Conservation (phyloP, 2,113 vertebrate genomes). For the Telmatochromis brachygnathus region DNA sequence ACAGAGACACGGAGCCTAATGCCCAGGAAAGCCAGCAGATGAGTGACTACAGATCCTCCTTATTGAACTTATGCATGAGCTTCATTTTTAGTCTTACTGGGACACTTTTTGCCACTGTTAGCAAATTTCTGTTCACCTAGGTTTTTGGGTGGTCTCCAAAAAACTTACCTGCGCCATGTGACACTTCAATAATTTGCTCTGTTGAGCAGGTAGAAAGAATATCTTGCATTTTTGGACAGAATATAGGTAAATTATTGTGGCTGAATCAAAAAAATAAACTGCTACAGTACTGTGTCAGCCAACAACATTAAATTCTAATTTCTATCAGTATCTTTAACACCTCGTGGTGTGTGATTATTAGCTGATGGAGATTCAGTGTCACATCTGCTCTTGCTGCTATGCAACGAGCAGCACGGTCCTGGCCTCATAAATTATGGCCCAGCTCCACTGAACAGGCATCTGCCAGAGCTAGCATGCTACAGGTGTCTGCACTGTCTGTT, state of each 20-base stretch:
- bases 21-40: neutral
- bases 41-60: neutral
- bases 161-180: accelerated
- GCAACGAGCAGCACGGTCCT: neutral
- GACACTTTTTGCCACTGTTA: neutral
- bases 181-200: neutral
- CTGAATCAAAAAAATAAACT: neutral
- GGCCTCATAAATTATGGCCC: neutral
- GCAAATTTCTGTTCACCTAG: neutral
- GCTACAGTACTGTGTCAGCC: neutral
- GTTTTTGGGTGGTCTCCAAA: neutral
- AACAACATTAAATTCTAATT: neutral
- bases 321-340: neutral
- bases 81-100: neutral
- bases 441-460: neutral
- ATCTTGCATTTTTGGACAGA: neutral
- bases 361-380: neutral
- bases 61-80: neutral
- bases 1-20: accelerated
- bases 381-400: neutral
- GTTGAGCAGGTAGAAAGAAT: neutral
- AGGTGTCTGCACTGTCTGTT: neutral
- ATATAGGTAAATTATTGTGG: neutral
- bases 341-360: neutral
- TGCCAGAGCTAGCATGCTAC: neutral